Percentiles rank a stretch among this genome's conserved stretches.
These are phyloP conservation scores for Rhadinocentrus ornatus DNA, from an alignment of 2,797 vertebrate genomes.

Conservation along the genomic window DNA sequence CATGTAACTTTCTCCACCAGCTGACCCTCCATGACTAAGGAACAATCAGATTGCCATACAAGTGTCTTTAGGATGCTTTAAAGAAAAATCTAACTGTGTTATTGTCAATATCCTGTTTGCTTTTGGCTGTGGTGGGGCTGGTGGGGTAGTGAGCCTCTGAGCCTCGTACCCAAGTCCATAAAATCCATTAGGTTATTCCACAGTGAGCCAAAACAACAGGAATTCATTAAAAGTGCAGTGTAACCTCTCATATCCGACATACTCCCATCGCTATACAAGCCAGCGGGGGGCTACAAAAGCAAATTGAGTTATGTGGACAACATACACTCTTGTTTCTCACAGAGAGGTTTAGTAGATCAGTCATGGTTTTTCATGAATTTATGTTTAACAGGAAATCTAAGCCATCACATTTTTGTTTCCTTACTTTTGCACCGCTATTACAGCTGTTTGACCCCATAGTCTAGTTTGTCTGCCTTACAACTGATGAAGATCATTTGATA, in stretches of 20 bases:
- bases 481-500: background rate
- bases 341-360: background rate
- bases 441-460: slow-evolving; percentile 10
- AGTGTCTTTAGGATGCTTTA: slow-evolving; percentile 35
- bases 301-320: slow-evolving; percentile 21
- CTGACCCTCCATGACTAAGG: slow-evolving; percentile 22
- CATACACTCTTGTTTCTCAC: background rate
- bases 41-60: slow-evolving; percentile 41
- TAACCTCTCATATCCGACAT: slow-evolving; percentile 38
- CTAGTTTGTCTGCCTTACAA: background rate
- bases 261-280: slow-evolving; percentile 12
- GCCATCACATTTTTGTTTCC: background rate
- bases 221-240: slow-evolving; percentile 53
- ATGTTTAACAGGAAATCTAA: slow-evolving; percentile 1
- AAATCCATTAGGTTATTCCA: slow-evolving; percentile 60
- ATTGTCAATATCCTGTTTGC: slow-evolving; percentile 67
- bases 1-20: slow-evolving; percentile 8
- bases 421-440: background rate
- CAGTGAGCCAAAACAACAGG: slow-evolving; percentile 67
- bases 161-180: slow-evolving; percentile 51
- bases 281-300: background rate
- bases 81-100: slow-evolving; percentile 57
- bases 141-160: slow-evolving; percentile 27
- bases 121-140: slow-evolving; percentile 40
- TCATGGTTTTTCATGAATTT: background rate